Evolutionary conservation across 64 coral and sea anemone species (phyloP).

Genomic region (Porites lutea): DNA sequence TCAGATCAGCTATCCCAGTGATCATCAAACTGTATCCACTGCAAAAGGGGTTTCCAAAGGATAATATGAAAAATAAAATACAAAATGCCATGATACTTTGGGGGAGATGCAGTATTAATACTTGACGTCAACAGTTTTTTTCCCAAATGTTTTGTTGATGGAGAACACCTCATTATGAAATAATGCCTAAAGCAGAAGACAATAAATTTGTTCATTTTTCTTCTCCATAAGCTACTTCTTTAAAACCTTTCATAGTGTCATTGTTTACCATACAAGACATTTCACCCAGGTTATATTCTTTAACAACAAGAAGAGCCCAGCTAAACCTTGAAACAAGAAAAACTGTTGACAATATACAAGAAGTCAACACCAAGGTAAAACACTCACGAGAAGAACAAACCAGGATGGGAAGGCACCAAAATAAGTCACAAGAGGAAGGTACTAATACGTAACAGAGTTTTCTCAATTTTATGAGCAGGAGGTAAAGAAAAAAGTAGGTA

Average conservation of each 20-base stretch:
- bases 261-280: background rate
- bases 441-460: background rate
- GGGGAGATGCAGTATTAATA: no score
- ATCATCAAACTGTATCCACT: conserved; percentile 67
- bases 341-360: background rate
- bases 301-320: conserved; percentile 18
- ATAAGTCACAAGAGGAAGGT: conserved; percentile 1
- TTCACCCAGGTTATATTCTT: background rate
- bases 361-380: background rate
- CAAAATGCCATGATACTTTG: background rate
- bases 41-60: background rate
- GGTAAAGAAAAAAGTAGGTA: no score
- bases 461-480: background rate
- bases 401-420: background rate
- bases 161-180: no score
- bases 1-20: conserved; percentile 33
- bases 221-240: background rate
- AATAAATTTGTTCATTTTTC: no score
- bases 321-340: conserved; percentile 41
- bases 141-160: no score
- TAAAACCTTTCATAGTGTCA: background rate
- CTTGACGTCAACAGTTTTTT: no score
- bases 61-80: background rate
- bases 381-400: background rate
- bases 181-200: no score